Evolutionary conservation across 2,113 vertebrate species (phyloP).

Genomic region (Catharus fuscescens): DNA sequence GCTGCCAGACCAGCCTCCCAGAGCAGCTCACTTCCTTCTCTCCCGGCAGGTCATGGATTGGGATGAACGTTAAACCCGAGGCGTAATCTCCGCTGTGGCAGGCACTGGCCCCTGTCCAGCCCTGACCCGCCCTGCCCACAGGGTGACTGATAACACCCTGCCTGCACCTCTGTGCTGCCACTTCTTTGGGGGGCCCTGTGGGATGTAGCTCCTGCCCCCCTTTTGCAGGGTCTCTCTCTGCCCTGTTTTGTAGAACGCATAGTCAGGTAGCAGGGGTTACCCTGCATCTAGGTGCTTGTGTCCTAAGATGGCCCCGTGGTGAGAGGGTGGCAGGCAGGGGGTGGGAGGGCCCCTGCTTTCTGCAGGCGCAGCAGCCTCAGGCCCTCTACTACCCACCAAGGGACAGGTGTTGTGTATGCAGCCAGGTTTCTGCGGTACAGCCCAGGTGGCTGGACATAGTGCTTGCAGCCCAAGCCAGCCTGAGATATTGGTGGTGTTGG

Average conservation of each 20-base stretch:
- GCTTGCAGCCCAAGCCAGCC: not conserved
- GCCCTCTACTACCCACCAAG: not conserved
- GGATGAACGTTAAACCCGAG: not conserved
- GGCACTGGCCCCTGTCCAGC: not conserved
- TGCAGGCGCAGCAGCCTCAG: not conserved
- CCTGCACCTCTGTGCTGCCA: fast-evolving
- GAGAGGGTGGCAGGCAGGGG: not conserved
- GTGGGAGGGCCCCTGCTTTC: not conserved
- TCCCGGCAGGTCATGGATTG: not conserved
- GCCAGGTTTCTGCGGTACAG: not conserved
- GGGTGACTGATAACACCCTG: not conserved
- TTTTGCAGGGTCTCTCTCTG: not conserved
- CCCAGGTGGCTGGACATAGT: not conserved
- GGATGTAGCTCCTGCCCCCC: not conserved
- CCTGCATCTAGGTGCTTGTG: not conserved
- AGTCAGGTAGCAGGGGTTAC: not conserved
- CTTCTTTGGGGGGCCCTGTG: not conserved
- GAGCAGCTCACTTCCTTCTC: not conserved
- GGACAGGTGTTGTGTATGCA: not conserved
- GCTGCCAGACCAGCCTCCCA: not conserved
- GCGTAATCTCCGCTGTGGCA: conserved; percentile 28
- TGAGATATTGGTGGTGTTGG: fast-evolving
- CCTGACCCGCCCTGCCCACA: not conserved
- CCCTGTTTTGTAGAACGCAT: not conserved
- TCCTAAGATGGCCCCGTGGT: fast-evolving